Percentiles rank a stretch among this genome's conserved stretches.
Conservation (phyloP, 1,140 invertebrate genomes). For the Samia ricini region DNA sequence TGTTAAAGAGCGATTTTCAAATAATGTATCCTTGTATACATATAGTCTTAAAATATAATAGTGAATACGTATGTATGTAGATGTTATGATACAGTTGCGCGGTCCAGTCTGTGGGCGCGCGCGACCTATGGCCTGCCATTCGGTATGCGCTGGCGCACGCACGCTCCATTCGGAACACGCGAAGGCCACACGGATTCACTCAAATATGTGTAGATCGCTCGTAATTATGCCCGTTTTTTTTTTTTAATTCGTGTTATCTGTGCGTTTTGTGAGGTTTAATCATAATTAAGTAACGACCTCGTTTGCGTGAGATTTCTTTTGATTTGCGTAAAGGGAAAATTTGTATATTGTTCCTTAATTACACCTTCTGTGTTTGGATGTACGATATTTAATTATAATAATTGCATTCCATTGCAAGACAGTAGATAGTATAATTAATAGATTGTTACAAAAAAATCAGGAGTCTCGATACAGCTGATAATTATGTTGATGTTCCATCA, state of each 20-base stretch:
- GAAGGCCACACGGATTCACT: neutral
- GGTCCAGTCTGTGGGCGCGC: neutral
- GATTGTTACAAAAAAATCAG: no score
- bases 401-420: no score
- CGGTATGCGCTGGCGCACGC: neutral
- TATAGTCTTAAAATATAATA: neutral
- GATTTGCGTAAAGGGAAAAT: neutral
- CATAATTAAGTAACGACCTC: neutral
- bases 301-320: neutral
- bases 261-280: neutral
- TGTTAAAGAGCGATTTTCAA: no score
- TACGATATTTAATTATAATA: no score
- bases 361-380: no score
- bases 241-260: neutral
- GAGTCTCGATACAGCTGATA: no score
- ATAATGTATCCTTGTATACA: no score
- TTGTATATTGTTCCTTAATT: neutral
- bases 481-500: no score
- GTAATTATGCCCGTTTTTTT: neutral
- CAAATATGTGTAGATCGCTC: neutral
- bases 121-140: neutral
- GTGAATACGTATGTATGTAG: neutral
- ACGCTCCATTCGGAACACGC: neutral
- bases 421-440: no score
- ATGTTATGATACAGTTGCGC: neutral